These are phyloP conservation scores for Epinephelus lanceolatus DNA, from an alignment of 2,113 vertebrate species.

Conservation along the genomic window DNA sequence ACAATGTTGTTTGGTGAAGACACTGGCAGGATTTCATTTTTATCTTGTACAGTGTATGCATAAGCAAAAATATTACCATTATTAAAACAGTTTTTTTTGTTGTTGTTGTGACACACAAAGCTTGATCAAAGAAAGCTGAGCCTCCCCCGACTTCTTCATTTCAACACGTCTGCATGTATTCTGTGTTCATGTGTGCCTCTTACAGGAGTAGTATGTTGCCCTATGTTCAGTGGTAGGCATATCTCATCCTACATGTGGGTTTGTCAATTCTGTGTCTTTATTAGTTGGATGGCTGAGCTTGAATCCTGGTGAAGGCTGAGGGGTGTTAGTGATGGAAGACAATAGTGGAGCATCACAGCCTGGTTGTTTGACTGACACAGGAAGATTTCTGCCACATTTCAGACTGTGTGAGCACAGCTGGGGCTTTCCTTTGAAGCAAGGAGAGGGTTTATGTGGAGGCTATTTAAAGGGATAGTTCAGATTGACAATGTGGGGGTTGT, in stretches of 20 bases:
- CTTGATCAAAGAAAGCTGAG: background rate
- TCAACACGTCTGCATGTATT: too few species aligned
- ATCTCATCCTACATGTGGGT: background rate
- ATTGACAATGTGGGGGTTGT: too few species aligned
- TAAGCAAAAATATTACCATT: background rate
- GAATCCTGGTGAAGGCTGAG: background rate
- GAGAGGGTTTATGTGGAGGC: background rate
- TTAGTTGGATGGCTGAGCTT: constrained; percentile 12
- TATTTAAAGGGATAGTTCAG: background rate
- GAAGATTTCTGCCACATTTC: background rate
- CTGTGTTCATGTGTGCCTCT: too few species aligned
- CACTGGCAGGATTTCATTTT: background rate
- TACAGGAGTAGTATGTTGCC: background rate
- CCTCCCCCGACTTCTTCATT: background rate
- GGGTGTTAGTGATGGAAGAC: constrained; percentile 25
- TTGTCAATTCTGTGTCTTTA: background rate
- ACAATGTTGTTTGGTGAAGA: background rate
- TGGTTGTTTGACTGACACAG: background rate
- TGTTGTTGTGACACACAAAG: background rate
- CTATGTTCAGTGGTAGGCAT: background rate
- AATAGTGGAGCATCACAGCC: constrained; percentile 10
- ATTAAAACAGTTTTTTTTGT: background rate
- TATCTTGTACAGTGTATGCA: background rate
- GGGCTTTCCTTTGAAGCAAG: background rate
- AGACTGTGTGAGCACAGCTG: background rate